phyloP scores from a whole-genome alignment of 2,888 invertebrate species.

The Athalia rosae region DNA sequence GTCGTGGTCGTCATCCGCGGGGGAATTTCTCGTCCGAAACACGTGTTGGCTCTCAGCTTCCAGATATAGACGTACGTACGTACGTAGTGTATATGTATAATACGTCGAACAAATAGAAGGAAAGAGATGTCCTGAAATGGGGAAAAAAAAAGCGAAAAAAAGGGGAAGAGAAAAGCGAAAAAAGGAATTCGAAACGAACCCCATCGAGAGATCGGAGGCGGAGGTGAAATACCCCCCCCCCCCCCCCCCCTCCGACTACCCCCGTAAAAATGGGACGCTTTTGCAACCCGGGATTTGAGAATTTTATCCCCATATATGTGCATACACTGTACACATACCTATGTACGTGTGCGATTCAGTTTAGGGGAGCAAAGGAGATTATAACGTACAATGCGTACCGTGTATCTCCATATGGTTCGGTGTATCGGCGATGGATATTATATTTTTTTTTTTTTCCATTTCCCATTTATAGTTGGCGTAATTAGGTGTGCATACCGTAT shows the following conservation, averaged over 20 bases:
- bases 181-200: not conserved
- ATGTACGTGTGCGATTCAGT: no score
- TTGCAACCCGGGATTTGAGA: slow-evolving; percentile 1
- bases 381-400: no score
- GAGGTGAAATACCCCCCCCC: not conserved
- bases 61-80: slow-evolving; percentile 13
- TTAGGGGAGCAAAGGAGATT: no score
- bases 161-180: not conserved
- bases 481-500: no score
- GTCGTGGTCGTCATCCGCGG: not conserved
- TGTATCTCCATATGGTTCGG: no score
- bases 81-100: no score
- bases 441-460: no score
- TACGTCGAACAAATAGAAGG: not conserved
- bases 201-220: not conserved
- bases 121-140: slow-evolving; percentile 3
- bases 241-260: no score
- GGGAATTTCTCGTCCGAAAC: slow-evolving; percentile 25
- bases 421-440: no score
- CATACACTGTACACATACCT: no score
- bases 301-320: not conserved
- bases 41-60: slow-evolving; percentile 42
- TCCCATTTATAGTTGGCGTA: no score
- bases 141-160: not conserved
- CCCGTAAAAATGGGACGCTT: slow-evolving; percentile 12